Evolutionary conservation across 2,113 vertebrate species (phyloP).

Genomic region (Osmerus mordax): DNA sequence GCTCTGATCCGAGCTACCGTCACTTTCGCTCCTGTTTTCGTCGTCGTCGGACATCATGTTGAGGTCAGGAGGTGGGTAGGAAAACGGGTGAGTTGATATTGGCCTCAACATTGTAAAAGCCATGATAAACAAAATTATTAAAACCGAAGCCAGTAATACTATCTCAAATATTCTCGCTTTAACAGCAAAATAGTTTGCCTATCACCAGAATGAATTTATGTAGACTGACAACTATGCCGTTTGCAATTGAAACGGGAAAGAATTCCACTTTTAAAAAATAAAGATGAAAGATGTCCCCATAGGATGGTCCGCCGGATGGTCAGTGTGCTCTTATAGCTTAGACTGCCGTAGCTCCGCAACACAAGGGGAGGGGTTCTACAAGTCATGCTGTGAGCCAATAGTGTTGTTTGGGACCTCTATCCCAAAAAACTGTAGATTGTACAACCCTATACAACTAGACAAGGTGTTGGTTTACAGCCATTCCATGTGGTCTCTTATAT

Average conservation of each 20-base stretch:
- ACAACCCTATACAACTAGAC: not conserved
- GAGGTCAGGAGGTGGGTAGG: slow-evolving; percentile 73
- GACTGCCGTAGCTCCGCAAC: slow-evolving; percentile 13
- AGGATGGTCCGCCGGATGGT: slow-evolving; percentile 13
- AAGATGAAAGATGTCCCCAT: slow-evolving; percentile 20
- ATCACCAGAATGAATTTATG: too few relatives aligned
- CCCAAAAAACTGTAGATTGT: not conserved
- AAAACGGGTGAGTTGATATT: slow-evolving; percentile 78
- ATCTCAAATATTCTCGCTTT: slow-evolving; percentile 2
- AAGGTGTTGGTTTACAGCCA: too few relatives aligned
- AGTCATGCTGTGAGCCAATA: slow-evolving; percentile 17
- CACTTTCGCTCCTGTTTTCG: slow-evolving; percentile 84
- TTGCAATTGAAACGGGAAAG: slow-evolving; percentile 1
- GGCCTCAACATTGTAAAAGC: slow-evolving; percentile 83
- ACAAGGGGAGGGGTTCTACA: slow-evolving; percentile 34
- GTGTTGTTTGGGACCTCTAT: not conserved
- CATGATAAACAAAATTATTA: slow-evolving; percentile 54
- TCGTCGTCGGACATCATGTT: slow-evolving; percentile 79
- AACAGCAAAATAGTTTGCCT: not conserved
- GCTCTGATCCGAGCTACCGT: slow-evolving; percentile 80
- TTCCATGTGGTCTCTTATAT: not conserved
- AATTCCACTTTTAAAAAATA: slow-evolving; percentile 7
- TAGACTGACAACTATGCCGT: too few relatives aligned
- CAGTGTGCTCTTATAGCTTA: slow-evolving; percentile 45
- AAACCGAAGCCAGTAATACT: not conserved